phyloP scores from a whole-genome alignment of 1,140 invertebrate genomes.

The Cryptotermes secundus region DNA sequence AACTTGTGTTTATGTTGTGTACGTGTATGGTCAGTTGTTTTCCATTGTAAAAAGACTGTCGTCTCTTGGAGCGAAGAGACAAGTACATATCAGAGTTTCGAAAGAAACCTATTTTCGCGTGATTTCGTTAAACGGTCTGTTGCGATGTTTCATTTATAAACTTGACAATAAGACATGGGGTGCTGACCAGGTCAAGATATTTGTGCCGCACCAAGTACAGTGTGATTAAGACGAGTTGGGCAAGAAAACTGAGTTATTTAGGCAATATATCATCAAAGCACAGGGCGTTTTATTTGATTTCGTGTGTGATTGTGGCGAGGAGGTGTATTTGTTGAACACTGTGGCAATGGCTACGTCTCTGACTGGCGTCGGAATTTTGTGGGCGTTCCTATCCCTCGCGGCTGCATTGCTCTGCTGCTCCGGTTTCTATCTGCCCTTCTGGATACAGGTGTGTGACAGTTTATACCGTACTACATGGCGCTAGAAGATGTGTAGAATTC shows the following conservation, averaged over 20 bases:
- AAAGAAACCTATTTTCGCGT: background rate
- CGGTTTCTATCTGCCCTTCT: slow-evolving; percentile 70
- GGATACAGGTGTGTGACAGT: slow-evolving; percentile 60
- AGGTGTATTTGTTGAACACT: background rate
- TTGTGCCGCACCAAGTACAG: too few relatives aligned
- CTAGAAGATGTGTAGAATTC: too few relatives aligned
- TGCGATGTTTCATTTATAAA: background rate
- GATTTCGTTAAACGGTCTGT: background rate
- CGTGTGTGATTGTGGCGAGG: too few relatives aligned
- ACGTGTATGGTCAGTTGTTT: background rate
- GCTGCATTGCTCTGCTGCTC: slow-evolving; percentile 61
- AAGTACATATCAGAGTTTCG: background rate
- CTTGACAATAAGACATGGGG: too few relatives aligned
- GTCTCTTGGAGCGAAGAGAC: background rate
- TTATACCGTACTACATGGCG: background rate
- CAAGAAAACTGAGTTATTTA: too few relatives aligned
- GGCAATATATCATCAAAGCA: too few relatives aligned
- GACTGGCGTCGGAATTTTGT: slow-evolving; percentile 62
- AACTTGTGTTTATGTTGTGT: background rate
- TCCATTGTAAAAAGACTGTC: background rate
- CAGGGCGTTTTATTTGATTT: too few relatives aligned
- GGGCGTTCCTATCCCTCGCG: slow-evolving; percentile 63
- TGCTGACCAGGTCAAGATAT: too few relatives aligned
- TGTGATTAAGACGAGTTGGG: too few relatives aligned
- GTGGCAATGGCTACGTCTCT: slow-evolving; percentile 52